These are phyloP conservation scores for Rhipidura dahli DNA, from an alignment of 2,113 vertebrate species.

Conservation along the genomic window DNA sequence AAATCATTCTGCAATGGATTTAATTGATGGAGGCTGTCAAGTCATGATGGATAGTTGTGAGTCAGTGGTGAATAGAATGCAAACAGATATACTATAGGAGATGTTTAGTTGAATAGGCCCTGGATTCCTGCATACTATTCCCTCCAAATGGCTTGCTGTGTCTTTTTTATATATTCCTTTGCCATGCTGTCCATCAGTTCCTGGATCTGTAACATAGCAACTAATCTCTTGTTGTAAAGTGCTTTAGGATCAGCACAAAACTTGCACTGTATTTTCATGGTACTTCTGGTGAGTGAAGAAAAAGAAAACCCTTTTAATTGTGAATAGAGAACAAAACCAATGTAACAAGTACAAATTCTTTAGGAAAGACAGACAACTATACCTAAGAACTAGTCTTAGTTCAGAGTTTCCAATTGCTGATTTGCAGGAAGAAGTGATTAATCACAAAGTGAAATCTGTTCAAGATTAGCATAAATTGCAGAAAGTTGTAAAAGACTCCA, in stretches of 20 bases:
- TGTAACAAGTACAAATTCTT: background rate
- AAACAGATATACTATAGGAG: background rate
- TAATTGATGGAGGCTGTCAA: background rate
- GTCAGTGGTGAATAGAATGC: background rate
- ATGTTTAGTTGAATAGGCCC: background rate
- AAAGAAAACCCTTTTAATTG: background rate
- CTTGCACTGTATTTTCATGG: background rate
- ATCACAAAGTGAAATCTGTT: slow-evolving; percentile 13
- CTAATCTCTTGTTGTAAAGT: background rate
- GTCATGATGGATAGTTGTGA: background rate
- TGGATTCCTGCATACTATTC: background rate
- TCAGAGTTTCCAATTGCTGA: background rate
- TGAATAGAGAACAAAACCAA: background rate
- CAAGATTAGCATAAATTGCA: slow-evolving; percentile 19
- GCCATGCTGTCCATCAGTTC: background rate
- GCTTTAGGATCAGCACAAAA: background rate
- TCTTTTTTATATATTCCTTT: background rate
- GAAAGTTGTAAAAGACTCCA: slow-evolving; percentile 18
- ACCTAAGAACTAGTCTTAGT: background rate
- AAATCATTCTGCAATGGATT: background rate
- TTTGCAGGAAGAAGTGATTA: slow-evolving; percentile 14
- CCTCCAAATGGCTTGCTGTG: background rate
- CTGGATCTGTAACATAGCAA: background rate
- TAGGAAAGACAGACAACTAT: background rate
- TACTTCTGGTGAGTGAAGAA: background rate